phyloP scores from a whole-genome alignment of 1,140 invertebrate species.

The Cherax destructor region DNA sequence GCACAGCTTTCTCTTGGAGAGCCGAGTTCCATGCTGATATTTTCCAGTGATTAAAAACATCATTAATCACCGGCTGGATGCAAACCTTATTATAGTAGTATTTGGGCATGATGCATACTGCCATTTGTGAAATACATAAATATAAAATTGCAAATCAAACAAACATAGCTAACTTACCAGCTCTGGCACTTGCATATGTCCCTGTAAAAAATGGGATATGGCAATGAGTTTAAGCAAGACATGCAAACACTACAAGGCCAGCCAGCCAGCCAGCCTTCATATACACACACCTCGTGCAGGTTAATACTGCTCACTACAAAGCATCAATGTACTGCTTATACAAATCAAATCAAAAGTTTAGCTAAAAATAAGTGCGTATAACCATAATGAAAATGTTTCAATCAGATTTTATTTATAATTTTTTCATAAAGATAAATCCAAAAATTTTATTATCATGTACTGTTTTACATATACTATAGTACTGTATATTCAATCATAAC shows the following conservation, averaged over 20 bases:
- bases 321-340: not conserved
- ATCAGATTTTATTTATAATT: too few species aligned
- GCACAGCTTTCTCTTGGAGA: too few species aligned
- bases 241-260: not conserved
- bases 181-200: slow-evolving; percentile 12
- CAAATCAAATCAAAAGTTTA: not conserved
- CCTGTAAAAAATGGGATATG: slow-evolving; percentile 13
- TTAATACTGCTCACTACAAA: slow-evolving; percentile 8
- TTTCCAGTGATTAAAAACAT: too few species aligned
- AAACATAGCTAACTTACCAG: not conserved
- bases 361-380: not conserved
- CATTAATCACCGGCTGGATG: too few species aligned
- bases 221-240: not conserved
- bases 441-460: too few species aligned
- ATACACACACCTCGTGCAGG: not conserved
- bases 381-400: too few species aligned
- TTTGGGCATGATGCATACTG: not conserved
- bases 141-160: not conserved
- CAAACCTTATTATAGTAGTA: too few species aligned
- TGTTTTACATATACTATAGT: too few species aligned
- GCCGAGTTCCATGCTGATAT: too few species aligned
- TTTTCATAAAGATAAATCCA: too few species aligned
- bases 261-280: not conserved
- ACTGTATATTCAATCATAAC: too few species aligned
- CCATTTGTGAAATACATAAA: not conserved